Evolutionary conservation across 2,797 vertebrate species (phyloP), one percentile per base, ranked within the genome.

Genomic region (Lagocephalus sceleratus): DNA sequence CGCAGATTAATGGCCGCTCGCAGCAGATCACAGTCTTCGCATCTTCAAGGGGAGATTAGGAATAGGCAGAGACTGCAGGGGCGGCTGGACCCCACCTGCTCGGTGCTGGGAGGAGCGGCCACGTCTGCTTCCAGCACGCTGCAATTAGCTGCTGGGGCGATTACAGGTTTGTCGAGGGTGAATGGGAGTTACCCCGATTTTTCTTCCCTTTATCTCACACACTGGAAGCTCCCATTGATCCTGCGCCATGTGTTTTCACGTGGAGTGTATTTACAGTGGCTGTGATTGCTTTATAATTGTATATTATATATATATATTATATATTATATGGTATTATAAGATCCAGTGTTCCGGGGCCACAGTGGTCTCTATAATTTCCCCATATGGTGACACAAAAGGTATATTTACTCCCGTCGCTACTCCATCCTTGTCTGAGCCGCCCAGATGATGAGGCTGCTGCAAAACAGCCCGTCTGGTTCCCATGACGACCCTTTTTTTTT

Each of bases 1-100:
- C 71, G 79, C 68, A 86, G 83, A 89, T 81, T 82, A 73, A 84
- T 86, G 66, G 77, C 79, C 85, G 58, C 44, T 22, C 75, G 82
- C 72, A 74, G 75, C 70, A 85, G 83, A 85, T 80, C 85, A 81
- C 78, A 84, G 79, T 76, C 26, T 78, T 82, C 5, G 69, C 57
- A 68, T 66, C 59, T 54, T 59, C n/a, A 68, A 79, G 49, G 60
- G 60, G 65, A 78, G 84, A 82, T 83, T 83, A 81, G 63, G 74
- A 78, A 75, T 76, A 71, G 66, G 63, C 66, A 63, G 68, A 78
- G 69, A 79, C 82, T 81, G 77, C 20, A 81, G 75, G 66, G 67
- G 74, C 70, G 60, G 57, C 26, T 4, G 23, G 52, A 76, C 75
- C 71, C 73, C 74, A 69, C 78, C 84, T 68, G 57, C 59, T 47